These are phyloP conservation scores for Euleptes europaea DNA, from an alignment of 2,113 vertebrate species.

Conservation along the genomic window DNA sequence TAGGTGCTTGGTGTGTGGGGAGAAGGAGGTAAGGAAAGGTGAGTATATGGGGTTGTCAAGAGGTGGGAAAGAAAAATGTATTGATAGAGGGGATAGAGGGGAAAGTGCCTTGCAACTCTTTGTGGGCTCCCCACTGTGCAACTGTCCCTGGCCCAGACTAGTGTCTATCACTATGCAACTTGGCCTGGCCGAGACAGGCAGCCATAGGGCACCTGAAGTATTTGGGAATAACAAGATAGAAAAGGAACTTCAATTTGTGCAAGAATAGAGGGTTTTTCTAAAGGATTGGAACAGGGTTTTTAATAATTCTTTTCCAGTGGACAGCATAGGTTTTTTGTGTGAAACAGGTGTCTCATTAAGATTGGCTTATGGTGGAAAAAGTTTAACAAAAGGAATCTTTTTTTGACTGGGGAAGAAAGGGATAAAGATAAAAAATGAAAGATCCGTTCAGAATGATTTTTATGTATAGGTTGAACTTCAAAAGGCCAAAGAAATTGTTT, in stretches of 20 bases:
- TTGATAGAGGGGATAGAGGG: too few species aligned
- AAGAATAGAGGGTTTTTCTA: not conserved
- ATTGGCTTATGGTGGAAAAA: constrained; percentile 27
- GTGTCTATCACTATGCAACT: too few species aligned
- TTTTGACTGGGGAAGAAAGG: constrained; percentile 2
- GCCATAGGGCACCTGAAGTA: not conserved
- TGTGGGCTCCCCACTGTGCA: too few species aligned
- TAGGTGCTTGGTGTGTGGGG: too few species aligned
- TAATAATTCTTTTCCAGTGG: constrained; percentile 1
- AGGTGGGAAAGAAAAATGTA: too few species aligned
- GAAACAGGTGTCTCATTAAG: constrained; percentile 55
- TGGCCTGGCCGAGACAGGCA: too few species aligned
- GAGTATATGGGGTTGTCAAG: too few species aligned
- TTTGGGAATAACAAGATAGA: not conserved
- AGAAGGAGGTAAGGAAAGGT: too few species aligned
- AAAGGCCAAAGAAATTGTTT: constrained; percentile 57
- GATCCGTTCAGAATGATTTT: constrained; percentile 46
- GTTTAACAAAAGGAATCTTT: not conserved
- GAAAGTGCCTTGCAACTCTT: too few species aligned
- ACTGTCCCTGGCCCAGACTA: too few species aligned
- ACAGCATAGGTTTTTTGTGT: constrained; percentile 26
- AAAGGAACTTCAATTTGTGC: not conserved
- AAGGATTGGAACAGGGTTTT: constrained; percentile 1
- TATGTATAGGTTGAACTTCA: constrained; percentile 61
- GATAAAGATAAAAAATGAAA: constrained; percentile 44